A percentile compares a stretch with the other conserved stretches of the same genome.
Evolutionary conservation across 2,888 invertebrate species (phyloP).

Genomic region (Microdon myrmicae): DNA sequence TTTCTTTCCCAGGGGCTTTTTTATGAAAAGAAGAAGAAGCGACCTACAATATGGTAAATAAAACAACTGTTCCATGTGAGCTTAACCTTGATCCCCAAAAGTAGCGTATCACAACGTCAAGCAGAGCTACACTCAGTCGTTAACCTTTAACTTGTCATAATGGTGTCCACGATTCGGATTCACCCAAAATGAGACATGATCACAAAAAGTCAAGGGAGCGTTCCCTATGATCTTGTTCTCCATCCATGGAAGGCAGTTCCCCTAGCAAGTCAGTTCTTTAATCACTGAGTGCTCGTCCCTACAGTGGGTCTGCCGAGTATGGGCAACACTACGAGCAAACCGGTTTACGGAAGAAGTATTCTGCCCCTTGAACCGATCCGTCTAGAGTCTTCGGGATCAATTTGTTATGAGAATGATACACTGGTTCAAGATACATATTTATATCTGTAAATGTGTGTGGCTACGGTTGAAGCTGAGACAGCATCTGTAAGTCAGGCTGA

Average conservation of each 20-base stretch:
- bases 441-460: neutral
- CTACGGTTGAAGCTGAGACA: neutral
- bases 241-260: constrained; percentile 20
- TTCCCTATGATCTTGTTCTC: constrained; percentile 12
- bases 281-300: constrained; percentile 1
- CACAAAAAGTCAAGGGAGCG: constrained; percentile 19
- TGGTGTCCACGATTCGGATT: constrained; percentile 48
- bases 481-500: constrained; percentile 4
- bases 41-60: constrained; percentile 13
- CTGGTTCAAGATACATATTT: constrained; percentile 44
- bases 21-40: neutral
- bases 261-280: constrained; percentile 5
- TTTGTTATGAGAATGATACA: constrained; percentile 43
- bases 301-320: constrained; percentile 19
- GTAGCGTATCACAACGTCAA: constrained; percentile 38
- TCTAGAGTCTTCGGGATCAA: constrained; percentile 35
- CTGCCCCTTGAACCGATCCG: constrained; percentile 28
- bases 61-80: constrained; percentile 39
- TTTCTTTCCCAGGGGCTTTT: constrained; percentile 5
- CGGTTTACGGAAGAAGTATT: constrained; percentile 36
- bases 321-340: constrained; percentile 28
- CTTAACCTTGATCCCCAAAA: constrained; percentile 50
- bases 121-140: constrained; percentile 47
- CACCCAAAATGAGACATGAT: constrained; percentile 42
- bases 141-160: constrained; percentile 47